Evolutionary conservation across 2,113 vertebrate species (phyloP).

Genomic region (Nicator chloris): DNA sequence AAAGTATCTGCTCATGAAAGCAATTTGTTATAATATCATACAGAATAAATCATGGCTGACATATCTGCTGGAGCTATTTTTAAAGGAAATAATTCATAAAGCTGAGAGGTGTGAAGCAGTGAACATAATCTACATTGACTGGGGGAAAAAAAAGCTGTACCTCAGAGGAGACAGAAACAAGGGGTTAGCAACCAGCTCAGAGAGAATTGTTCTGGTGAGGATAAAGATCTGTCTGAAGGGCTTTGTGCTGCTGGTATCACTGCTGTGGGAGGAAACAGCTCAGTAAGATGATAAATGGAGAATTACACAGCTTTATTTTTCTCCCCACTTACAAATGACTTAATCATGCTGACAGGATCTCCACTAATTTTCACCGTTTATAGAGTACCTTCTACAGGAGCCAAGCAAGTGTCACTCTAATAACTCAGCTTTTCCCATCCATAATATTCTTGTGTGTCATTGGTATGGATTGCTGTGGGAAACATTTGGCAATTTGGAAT

Average conservation of each 20-base stretch:
- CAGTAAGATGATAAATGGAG: not conserved
- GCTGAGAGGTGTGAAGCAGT: conserved; percentile 5
- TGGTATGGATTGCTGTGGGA: not conserved
- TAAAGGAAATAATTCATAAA: conserved; percentile 40
- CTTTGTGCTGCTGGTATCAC: not conserved
- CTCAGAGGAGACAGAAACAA: not conserved
- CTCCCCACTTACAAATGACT: not conserved
- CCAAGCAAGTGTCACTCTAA: not conserved
- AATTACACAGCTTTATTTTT: not conserved
- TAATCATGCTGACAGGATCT: not conserved
- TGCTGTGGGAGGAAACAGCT: not conserved
- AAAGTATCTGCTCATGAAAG: not conserved
- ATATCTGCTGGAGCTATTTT: conserved; percentile 4
- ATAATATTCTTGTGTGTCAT: not conserved
- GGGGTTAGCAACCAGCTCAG: not conserved
- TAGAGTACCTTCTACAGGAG: not conserved
- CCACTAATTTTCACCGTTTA: not conserved
- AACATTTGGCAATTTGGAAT: not conserved
- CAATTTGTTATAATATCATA: conserved; percentile 25
- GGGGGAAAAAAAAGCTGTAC: not conserved
- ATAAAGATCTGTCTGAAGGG: not conserved
- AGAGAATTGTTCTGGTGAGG: not conserved
- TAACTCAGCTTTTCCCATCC: not conserved
- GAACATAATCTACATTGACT: conserved; percentile 1
- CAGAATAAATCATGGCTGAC: conserved; percentile 44